These are phyloP conservation scores for Anabacerthia variegaticeps DNA, from an alignment of 2,797 vertebrate genomes.

Conservation along the genomic window DNA sequence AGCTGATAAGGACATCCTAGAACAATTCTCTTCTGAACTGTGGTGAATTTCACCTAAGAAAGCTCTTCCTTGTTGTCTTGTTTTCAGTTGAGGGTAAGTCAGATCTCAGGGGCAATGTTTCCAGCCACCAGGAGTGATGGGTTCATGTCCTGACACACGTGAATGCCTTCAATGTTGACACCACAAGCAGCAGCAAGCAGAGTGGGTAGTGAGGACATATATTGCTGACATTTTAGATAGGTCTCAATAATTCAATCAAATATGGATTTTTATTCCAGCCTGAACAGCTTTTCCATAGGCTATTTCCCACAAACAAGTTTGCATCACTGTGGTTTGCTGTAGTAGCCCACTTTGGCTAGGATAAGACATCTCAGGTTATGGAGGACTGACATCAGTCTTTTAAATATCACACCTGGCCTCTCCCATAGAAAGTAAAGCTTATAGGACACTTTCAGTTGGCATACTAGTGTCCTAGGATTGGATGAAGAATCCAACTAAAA, in stretches of 20 bases:
- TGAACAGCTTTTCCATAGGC: neutral
- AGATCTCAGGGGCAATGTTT: neutral
- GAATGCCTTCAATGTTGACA: neutral
- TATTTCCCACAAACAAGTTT: neutral
- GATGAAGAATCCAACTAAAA: neutral
- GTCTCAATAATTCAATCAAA: neutral
- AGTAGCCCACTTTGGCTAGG: neutral
- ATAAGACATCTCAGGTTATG: neutral
- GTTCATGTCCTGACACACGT: neutral
- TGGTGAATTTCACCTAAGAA: neutral
- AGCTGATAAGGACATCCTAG: neutral
- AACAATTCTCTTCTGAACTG: neutral
- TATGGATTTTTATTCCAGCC: neutral
- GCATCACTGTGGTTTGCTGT: neutral
- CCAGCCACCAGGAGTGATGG: neutral
- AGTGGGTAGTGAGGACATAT: neutral
- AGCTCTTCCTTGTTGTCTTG: neutral
- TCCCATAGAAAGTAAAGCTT: neutral
- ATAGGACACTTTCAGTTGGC: neutral
- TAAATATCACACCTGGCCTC: neutral
- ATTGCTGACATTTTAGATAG: neutral
- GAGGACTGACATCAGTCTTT: neutral
- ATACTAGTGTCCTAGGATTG: neutral
- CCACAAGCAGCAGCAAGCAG: neutral
- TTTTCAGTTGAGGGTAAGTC: neutral